Conservation (phyloP, 2,797 vertebrate genomes). For the Sparidentex hasta region DNA sequence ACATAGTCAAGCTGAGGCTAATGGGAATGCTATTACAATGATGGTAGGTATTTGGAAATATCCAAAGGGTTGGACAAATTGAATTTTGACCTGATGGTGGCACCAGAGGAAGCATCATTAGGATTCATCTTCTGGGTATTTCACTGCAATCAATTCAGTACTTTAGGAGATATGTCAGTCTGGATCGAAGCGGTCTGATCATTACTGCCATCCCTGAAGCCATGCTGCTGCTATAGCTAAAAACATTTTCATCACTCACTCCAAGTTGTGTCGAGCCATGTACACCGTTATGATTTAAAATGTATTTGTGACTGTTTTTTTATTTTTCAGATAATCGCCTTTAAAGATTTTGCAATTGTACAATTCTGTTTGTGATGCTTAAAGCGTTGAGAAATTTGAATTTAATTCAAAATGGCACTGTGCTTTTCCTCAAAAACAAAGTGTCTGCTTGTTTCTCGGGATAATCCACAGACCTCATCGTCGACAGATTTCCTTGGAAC, state of each 20-base stretch:
- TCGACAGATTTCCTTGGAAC: slow-evolving; percentile 20
- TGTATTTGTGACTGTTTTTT: background rate
- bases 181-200: background rate
- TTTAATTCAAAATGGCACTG: background rate
- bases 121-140: background rate
- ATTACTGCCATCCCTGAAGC: background rate
- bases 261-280: background rate
- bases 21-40: too few species aligned
- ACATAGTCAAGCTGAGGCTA: background rate
- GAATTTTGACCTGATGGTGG: background rate
- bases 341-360: background rate
- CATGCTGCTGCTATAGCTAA: too few species aligned
- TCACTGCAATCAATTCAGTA: background rate
- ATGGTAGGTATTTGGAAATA: background rate
- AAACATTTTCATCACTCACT: background rate
- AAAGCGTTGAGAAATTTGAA: slow-evolving; percentile 1
- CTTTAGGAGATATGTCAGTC: slow-evolving; percentile 1
- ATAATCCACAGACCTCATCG: slow-evolving; percentile 30
- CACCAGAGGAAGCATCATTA: background rate
- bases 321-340: too few species aligned
- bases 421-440: slow-evolving; percentile 7
- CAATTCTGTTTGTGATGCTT: background rate
- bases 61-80: background rate
- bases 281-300: background rate
- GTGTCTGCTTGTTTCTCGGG: background rate